Base-by-base conservation (phyloP, 2,113 vertebrate species). In the Lagopus leucura region DNA sequence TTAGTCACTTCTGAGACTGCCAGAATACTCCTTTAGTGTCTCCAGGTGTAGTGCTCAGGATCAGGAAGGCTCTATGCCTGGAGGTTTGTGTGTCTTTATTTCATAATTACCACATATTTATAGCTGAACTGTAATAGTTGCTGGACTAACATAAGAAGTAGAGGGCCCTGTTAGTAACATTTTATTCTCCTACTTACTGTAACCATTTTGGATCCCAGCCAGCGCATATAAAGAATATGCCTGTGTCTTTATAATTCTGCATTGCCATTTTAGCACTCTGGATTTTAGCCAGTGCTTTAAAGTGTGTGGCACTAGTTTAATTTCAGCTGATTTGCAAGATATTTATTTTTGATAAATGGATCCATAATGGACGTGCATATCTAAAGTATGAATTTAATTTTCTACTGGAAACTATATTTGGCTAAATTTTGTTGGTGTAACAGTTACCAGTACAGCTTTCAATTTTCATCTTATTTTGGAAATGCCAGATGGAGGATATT, bases 151-250 rank as follows among this genome's bases (percentile, higher is more conserved):
- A 76, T 63, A 82, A 92, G 79, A 57, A 88, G 47, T 27, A 58
- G 54, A 95, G 88, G 84, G 66, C 95, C 64, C 86, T 93, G 83
- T 91, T 96, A 94, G 34, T 81, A 70, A 34, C 43, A 28, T 88
- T 97, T 95, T 93, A 96, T 97, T 95, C 79, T 96, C 60, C 60
- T 74, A 86, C 94, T 96, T 95, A 93, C 88, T 96, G 95, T 87
- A 74, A 93, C 73, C 77, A 76, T 81, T 92, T 74, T 97, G 97
- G 95, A 94, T 80, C 52, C 70, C 65, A 72, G 85, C 97, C 97
- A 97, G 60, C 2, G 3, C 55, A 36, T 88, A 96, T 94, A 96
- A 97, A 97, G 90, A 76, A 88, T 36, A 32, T 90, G 67, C 88
- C 64, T 36, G 17, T 93, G 90, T 88, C 90, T 97, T 94, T 93